These are phyloP conservation scores for Dione vanillae DNA, from an alignment of 2,888 invertebrate genomes.

Conservation along the genomic window DNA sequence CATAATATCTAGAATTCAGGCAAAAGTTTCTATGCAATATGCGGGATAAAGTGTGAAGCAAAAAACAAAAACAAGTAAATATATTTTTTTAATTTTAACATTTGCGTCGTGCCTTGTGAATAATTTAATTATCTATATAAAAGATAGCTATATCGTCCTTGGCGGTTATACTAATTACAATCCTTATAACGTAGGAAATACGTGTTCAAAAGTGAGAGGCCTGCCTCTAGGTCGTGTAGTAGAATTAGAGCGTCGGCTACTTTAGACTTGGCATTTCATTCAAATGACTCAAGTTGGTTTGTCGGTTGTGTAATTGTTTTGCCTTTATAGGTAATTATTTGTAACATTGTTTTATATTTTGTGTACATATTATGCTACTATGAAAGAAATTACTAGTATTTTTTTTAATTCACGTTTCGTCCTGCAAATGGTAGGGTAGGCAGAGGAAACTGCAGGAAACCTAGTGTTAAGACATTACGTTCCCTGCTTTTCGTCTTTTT, in stretches of 20 bases:
- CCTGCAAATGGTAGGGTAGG: too few relatives aligned
- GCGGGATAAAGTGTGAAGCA: too few relatives aligned
- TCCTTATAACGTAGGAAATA: conserved; percentile 36
- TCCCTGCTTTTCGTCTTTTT: too few relatives aligned
- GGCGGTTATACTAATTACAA: conserved; percentile 36
- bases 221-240: conserved; percentile 45
- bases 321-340: conserved; percentile 12
- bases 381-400: too few relatives aligned
- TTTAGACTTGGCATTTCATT: conserved; percentile 45
- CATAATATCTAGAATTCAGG: too few relatives aligned
- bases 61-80: too few relatives aligned
- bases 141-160: conserved; percentile 39
- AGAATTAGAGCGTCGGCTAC: conserved; percentile 44
- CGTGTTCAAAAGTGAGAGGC: conserved; percentile 45
- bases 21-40: too few relatives aligned
- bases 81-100: conserved; percentile 6
- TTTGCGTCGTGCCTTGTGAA: conserved; percentile 14
- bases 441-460: too few relatives aligned
- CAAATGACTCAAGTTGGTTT: conserved; percentile 42
- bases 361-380: too few relatives aligned
- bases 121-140: conserved; percentile 36
- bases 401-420: too few relatives aligned
- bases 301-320: conserved; percentile 38
- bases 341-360: neutral
- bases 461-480: too few relatives aligned